phyloP scores from a whole-genome alignment of 2,888 invertebrate genomes.

The Epistrophella euchroma region DNA sequence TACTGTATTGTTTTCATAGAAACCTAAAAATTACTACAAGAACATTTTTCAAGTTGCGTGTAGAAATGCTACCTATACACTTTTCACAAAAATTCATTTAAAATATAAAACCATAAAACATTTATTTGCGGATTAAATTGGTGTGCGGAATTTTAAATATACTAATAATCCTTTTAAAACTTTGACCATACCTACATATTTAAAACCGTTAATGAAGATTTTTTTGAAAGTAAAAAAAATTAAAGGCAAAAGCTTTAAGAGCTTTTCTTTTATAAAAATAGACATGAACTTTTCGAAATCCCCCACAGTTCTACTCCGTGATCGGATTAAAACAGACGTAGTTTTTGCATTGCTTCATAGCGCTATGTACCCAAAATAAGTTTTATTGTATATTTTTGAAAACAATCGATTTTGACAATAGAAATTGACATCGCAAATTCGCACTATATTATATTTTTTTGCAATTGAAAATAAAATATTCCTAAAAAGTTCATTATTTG shows the following conservation, averaged over 20 bases:
- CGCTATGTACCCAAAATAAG: conserved; percentile 19
- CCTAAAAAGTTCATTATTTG: conserved; percentile 5
- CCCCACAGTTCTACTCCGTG: conserved; percentile 53
- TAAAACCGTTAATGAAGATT: neutral
- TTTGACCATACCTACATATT: neutral
- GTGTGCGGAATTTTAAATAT: neutral
- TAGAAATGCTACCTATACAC: too few species aligned
- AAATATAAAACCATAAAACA: too few species aligned
- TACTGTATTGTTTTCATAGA: too few species aligned
- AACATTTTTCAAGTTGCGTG: too few species aligned
- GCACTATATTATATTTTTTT: neutral
- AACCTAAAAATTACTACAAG: too few species aligned
- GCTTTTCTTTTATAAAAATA: conserved; percentile 52
- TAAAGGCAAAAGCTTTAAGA: neutral
- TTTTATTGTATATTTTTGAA: neutral
- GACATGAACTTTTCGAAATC: conserved; percentile 11
- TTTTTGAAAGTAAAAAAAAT: neutral
- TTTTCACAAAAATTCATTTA: too few species aligned
- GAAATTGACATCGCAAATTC: conserved; percentile 14
- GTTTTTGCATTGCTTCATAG: conserved; percentile 28
- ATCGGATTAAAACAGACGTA: conserved; percentile 44
- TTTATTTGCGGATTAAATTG: too few species aligned
- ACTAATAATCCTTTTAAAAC: neutral
- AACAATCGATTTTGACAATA: conserved; percentile 9
- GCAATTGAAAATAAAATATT: conserved; percentile 33